These are phyloP conservation scores for Pachyrhynchus sulphureomaculatus DNA, from an alignment of 1,140 invertebrate genomes.

Conservation along the genomic window DNA sequence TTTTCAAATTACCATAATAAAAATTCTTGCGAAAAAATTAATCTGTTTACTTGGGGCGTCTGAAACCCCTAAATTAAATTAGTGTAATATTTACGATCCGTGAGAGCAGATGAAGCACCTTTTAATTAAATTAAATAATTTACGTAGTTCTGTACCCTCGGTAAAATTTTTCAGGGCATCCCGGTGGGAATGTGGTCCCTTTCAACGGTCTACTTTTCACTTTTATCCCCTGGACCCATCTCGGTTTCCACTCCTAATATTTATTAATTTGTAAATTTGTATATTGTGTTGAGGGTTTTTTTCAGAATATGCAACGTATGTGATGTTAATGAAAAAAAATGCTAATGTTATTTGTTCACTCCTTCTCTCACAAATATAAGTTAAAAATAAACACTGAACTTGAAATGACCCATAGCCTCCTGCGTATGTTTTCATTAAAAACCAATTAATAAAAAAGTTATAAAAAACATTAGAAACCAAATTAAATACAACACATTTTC, in stretches of 20 bases:
- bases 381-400: too few species aligned
- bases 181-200: slow-evolving; percentile 4
- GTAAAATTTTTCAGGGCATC: slow-evolving; percentile 16
- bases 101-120: slow-evolving; percentile 24
- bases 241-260: neutral
- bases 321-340: too few species aligned
- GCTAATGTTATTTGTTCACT: too few species aligned
- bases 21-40: slow-evolving; percentile 28
- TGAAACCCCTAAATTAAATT: slow-evolving; percentile 26
- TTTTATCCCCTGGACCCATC: neutral
- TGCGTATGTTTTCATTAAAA: too few species aligned
- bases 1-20: slow-evolving; percentile 18
- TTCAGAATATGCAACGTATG: too few species aligned
- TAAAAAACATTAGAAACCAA: too few species aligned
- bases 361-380: too few species aligned
- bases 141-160: slow-evolving; percentile 6
- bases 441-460: too few species aligned
- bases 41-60: slow-evolving; percentile 14
- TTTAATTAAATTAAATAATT: slow-evolving; percentile 34
- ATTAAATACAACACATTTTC: too few species aligned
- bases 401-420: too few species aligned
- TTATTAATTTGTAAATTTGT: too few species aligned
- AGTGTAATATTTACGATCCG: slow-evolving; percentile 28
- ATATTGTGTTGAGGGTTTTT: too few species aligned
- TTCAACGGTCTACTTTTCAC: neutral